Evolutionary conservation across 2,888 invertebrate genomes (phyloP).

Genomic region (Acrobasis consociella): DNA sequence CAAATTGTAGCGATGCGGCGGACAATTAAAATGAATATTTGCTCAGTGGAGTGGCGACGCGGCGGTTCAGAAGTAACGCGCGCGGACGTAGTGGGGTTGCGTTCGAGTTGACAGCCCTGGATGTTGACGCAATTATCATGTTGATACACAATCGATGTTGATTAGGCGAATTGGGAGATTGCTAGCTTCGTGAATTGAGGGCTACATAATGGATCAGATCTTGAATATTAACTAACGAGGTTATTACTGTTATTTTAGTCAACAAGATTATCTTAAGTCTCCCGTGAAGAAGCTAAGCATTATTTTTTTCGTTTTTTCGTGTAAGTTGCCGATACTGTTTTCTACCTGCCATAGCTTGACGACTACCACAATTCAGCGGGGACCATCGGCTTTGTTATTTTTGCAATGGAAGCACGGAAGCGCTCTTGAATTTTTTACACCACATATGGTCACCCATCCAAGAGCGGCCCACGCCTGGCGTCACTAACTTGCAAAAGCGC

Average conservation of each 20-base stretch:
- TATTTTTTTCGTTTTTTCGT: no score
- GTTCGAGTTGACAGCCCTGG: conserved; percentile 28
- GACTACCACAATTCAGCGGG: no score
- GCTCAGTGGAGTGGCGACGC: conserved; percentile 57
- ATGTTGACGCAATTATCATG: conserved; percentile 21
- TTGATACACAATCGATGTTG: conserved; percentile 26
- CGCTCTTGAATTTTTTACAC: no score
- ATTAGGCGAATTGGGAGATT: conserved; percentile 17
- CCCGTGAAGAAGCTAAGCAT: no score
- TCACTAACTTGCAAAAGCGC: no score
- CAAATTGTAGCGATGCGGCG: conserved; percentile 37
- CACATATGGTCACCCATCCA: no score
- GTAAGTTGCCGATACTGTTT: no score
- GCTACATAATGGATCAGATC: not conserved
- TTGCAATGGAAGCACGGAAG: no score
- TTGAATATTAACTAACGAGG: not conserved
- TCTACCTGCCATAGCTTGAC: no score
- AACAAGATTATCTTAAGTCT: no score
- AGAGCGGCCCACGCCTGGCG: no score
- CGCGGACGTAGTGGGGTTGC: conserved; percentile 59
- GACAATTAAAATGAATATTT: conserved; percentile 69
- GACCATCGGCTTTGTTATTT: no score
- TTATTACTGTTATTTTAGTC: not conserved
- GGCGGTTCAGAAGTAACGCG: conserved; percentile 62
- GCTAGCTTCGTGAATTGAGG: conserved; percentile 8